Conservation (phyloP, 2,888 invertebrate genomes). For the Diaprepes abbreviatus region DNA sequence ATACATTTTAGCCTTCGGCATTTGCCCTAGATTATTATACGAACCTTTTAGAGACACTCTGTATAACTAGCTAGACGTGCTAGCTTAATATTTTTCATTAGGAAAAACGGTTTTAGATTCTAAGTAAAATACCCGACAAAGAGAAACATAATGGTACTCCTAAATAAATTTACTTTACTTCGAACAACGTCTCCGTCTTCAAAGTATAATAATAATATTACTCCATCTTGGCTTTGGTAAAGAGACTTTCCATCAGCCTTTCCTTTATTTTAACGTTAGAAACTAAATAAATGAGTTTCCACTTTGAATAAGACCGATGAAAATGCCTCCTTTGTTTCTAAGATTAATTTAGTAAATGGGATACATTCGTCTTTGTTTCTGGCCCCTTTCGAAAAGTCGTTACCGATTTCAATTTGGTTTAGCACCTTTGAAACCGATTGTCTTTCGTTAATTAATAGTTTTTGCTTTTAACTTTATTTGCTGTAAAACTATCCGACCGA, state of each 20-base stretch:
- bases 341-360: constrained; percentile 68
- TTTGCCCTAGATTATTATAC: no score
- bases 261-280: constrained; percentile 44
- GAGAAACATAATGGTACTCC: constrained; percentile 34
- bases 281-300: constrained; percentile 66
- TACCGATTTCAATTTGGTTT: constrained; percentile 27
- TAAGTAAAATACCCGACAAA: constrained; percentile 28
- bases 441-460: constrained; percentile 18
- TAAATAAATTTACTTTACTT: constrained; percentile 43
- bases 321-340: constrained; percentile 64
- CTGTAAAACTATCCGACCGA: no score
- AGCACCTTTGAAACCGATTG: constrained; percentile 25
- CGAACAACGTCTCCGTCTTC: constrained; percentile 44
- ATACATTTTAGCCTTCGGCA: no score
- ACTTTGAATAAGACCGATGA: constrained; percentile 66
- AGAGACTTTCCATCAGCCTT: constrained; percentile 41
- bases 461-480: background rate
- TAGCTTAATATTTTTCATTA: no score
- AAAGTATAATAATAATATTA: constrained; percentile 49
- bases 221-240: constrained; percentile 40
- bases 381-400: constrained; percentile 32
- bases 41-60: no score
- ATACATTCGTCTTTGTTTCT: constrained; percentile 66
- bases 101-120: no score
- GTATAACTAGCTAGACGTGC: no score